Evolutionary conservation across 37 sponge, comb jelly and placozoan species (phyloP).

Genomic region (Spongilla lacustris): DNA sequence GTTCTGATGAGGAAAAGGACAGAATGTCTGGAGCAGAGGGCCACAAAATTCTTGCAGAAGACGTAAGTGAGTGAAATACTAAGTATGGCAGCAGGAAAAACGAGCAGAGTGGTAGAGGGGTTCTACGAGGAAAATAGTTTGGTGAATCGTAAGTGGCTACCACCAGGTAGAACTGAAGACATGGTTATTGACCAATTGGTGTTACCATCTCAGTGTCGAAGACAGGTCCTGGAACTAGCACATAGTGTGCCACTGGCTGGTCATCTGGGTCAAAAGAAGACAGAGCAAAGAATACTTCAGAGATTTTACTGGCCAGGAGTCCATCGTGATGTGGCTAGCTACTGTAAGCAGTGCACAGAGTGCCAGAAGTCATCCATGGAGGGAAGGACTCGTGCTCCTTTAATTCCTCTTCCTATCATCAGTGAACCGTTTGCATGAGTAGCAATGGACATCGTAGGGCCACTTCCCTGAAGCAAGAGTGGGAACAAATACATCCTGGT

Average conservation of each 20-base stretch:
- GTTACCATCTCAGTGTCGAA: conserved; percentile 21
- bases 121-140: neutral
- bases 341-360: conserved; percentile 19
- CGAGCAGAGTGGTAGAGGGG: neutral
- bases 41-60: neutral
- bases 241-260: conserved; percentile 30
- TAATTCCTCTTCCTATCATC: conserved; percentile 25
- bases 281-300: conserved; percentile 1
- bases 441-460: conserved; percentile 46
- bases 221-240: conserved; percentile 9
- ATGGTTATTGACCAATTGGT: conserved; percentile 22
- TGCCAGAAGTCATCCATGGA: conserved; percentile 25
- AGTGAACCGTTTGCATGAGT: conserved; percentile 30
- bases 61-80: neutral
- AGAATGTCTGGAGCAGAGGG: conserved; percentile 4
- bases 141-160: neutral
- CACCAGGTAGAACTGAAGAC: neutral
- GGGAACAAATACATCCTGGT: conserved; percentile 33
- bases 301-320: neutral
- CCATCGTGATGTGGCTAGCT: neutral
- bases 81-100: neutral
- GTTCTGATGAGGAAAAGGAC: neutral
- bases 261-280: conserved; percentile 7
- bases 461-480: conserved; percentile 13
- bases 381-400: conserved; percentile 8